Conservation (phyloP, 2,797 vertebrate species). For the Gymnodraco acuticeps region DNA sequence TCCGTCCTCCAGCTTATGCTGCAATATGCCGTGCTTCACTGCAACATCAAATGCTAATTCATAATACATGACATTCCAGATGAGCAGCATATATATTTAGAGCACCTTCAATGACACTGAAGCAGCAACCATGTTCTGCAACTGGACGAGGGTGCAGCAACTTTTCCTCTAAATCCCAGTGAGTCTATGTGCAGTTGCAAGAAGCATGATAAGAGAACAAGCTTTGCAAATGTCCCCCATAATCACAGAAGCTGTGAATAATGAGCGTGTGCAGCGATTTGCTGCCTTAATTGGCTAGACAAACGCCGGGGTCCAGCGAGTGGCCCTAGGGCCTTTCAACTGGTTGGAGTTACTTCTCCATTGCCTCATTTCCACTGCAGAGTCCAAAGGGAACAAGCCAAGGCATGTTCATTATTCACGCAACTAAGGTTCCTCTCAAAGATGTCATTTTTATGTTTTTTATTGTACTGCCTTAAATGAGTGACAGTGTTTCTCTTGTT, state of each 20-base stretch:
- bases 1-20: slow-evolving; percentile 40
- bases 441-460: neutral
- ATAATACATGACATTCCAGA: slow-evolving; percentile 12
- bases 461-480: neutral
- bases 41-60: slow-evolving; percentile 40
- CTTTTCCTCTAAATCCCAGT: slow-evolving; percentile 29
- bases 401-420: slow-evolving; percentile 22
- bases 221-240: slow-evolving; percentile 47
- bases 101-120: slow-evolving; percentile 1
- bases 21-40: slow-evolving; percentile 47
- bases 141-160: slow-evolving; percentile 7
- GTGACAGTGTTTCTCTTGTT: neutral
- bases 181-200: slow-evolving; percentile 13
- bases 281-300: slow-evolving; percentile 63
- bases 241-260: slow-evolving; percentile 55
- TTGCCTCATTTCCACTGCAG: slow-evolving; percentile 32
- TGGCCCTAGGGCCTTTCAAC: slow-evolving; percentile 59
- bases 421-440: neutral
- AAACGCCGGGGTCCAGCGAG: slow-evolving; percentile 67
- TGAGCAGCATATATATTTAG: neutral
- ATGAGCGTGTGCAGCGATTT: slow-evolving; percentile 48
- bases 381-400: slow-evolving; percentile 25
- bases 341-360: slow-evolving; percentile 32
- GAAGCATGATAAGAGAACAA: slow-evolving; percentile 48
- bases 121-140: slow-evolving; percentile 14